Evolutionary conservation across 2,888 invertebrate species (phyloP), one percentile per base, ranked within the genome.

Genomic region (Linnaemya tessellans): DNA sequence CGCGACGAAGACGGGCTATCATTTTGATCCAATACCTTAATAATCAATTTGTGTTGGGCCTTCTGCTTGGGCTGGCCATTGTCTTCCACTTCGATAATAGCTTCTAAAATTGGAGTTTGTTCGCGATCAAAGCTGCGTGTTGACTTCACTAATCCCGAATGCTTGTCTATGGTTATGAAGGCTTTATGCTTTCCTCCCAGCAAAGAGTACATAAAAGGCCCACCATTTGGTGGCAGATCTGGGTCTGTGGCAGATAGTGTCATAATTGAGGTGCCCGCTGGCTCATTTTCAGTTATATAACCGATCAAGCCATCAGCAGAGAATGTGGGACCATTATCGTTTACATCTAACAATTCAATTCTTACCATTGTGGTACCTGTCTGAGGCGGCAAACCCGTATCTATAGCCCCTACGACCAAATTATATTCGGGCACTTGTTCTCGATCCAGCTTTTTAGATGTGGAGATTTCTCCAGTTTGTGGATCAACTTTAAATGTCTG

Each of bases 261-360:
- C 94, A 97, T 96, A 13, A 98, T 95, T 87, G 95, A 96, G 0
- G 97, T 96, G 81, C 96, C 96, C 0, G 96, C 94, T 0, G 96
- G 96, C 91, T 97, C 97, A 90, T 98, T 98, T 93, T 98, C 98
- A 79, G 95, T 94, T 0, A 98, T 95, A 87, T 95, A 95, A 0
- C 97, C 98, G 56, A 95, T 92, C 22, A 96, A 94, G 87, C 95
- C 95, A 1, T 94, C 93, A 0, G 95, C 93, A 87, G 96, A 96
- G 89, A 98, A 97, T 46, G 95, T 93, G 0, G 98, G 98, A 0
- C 97, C 97, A 90, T 98, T 98, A 90, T 98, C 98, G 90, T 98
- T 98, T n/a, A 98, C 94, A 91, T 98, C 98, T 10, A 95, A 94
- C 0, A 98, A 91, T 30, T 95, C 94, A 73, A 98, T 96, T 90